Base-by-base conservation (phyloP, 2,113 vertebrate genomes). In the Serinus canaria region DNA sequence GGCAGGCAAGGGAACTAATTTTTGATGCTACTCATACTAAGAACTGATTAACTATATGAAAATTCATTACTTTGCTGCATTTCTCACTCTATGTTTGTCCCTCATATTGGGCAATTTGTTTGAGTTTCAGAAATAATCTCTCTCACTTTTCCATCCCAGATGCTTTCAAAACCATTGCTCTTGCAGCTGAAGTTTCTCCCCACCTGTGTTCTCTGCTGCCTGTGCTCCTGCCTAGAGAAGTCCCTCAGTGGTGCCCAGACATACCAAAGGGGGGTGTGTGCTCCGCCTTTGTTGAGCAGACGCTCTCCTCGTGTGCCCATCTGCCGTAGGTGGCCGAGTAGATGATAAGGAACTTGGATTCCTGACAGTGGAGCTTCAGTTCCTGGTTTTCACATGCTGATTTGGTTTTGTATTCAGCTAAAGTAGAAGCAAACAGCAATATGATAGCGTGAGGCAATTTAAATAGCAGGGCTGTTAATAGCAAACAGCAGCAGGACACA, bases 351-450 rank as follows among this genome's bases (percentile, higher is more conserved):
- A 98, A 98, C 96, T 98, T 99, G 89, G 99, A 98, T 63, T 98
- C 97, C 66, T 99, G 99, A 87, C 99, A 99, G 96, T 98, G 99
- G 87, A 99, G 98, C 52, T 98, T 97, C 98, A 99, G 94, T 72
- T 97, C 98, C 83, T 98, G 98, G 64, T 98, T 98, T 94, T 99
- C 99, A 96, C 99, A 99, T 19, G 97, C 98, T 49, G 98, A 98
- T 92, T 97, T 98, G 94, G 97, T 99, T 97, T 98, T 99, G 96
- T 99, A 98, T 97, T 99, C 99, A 83, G 98, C 99, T 99, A 94
- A 94, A 97, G 97, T 24, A 92, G 94, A 98, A 96, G 95, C 73
- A 94, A 93, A 97, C n/a, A 97, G 84, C 73, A 93, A 81, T 31
- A 86, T 15, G 64, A 87, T 55, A 92, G 92, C 8, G 30, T 84